Evolutionary conservation across 2,797 vertebrate genomes (phyloP), one percentile per base, ranked within the genome.

Genomic region (Sciurus carolinensis): DNA sequence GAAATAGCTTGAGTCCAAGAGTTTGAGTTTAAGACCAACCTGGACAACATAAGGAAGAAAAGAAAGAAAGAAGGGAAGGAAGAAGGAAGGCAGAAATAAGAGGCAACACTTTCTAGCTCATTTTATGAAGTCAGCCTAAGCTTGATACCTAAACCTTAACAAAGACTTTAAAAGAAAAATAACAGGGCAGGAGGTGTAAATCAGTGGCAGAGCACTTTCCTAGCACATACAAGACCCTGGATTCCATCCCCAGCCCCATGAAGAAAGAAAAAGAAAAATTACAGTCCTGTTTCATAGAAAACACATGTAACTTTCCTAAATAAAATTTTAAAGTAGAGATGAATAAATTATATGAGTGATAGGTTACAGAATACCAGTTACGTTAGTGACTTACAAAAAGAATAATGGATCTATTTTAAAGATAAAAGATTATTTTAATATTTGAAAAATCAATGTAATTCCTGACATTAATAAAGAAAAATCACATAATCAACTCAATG

Each of bases 291-390:
- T 69, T 86, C 47, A 92, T 57, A 39, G 30, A 92, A 85, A 85
- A 67, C n/a, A 85, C 28, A 77, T 85, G 15, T 14, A 67, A 84
- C 50, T 76, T 44, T 85, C 62, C 90, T 67, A 42, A 76, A 64
- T 44, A 91, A 91, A 90, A 81, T 91, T 82, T 82, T 36, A 62
- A 14, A 82, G 66, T 71, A 59, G 57, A 59, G 22, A 59, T 59
- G 22, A 59, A 71, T 18, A 75, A 62, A 69, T 15, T 44, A 86
- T 62, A 62, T 64, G 62, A 64, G 62, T 64, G 62, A 64, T 64
- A 64, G 24, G 62, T 30, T 17, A 47, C 3, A 59, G 57, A 82
- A 82, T 47, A 36, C 20, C 72, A 73, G 42, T 22, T 77, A 13
- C 33, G 54, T 80, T 81, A 69, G 59, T 88, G 8, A 84, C 22